Base-by-base conservation (phyloP, 2,888 invertebrate genomes). In the Eristalis tenax region DNA sequence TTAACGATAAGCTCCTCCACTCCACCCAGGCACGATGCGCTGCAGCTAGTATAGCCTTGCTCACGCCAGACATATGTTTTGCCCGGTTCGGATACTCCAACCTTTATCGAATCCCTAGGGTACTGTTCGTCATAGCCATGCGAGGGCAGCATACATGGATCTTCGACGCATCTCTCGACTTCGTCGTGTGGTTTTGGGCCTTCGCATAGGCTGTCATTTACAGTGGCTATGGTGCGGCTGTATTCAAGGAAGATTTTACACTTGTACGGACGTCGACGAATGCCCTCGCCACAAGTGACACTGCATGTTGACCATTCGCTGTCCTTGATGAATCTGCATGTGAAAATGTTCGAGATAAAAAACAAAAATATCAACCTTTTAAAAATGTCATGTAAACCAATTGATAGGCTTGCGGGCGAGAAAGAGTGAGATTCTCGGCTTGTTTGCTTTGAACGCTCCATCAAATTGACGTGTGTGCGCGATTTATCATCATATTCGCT, bases 191-290 rank as follows among this genome's bases (percentile, higher is more conserved):
- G 98, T 91, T 97, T 98, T 0, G 95, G 95, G 0, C 98, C 98
- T 90, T 96, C 95, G 91, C 99, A 99, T 91, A 98, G 96, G 73
- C 95, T 95, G 91, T 98, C 98, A 0, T 98, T 97, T 11, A 98
- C 94, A 89, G 96, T 97, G 5, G 97, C 97, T 73, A 97, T 96
- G 0, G 98, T 98, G 89, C 96, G 95, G 79, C 98, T 97, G 93
- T 98, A 98, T 92, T 98, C 98, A 86, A 99, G 94, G 93, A 97
- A 98, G 90, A 99, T 98, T 94, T 97, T 98, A 94, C 99, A 99
- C 90, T 97, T 96, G n/a, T 98, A 98, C 90, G 96, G 95, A 40
- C 98, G 95, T 88, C 95, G 96, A n/a, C 96, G 94, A 89, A 96
- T 94, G 0, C 99, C 99, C 92, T 97, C 97, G 0, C 99, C 99